A percentile compares a stretch with the other conserved stretches of the same genome.
Evolutionary conservation across 2,113 vertebrate species (phyloP).

Genomic region (Greenwoodochromis staneri): DNA sequence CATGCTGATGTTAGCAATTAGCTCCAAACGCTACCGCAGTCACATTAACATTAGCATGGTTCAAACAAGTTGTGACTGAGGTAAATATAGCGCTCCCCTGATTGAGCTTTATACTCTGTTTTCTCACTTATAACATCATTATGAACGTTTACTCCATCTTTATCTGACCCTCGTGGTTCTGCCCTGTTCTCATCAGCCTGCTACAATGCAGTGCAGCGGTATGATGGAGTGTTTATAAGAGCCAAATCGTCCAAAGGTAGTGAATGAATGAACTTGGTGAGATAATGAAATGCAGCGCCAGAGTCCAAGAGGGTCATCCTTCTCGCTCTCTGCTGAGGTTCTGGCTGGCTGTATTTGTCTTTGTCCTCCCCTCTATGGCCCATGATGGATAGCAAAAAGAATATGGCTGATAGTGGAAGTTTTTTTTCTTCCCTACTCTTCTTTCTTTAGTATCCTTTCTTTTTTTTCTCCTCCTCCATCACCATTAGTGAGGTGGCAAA

Average conservation of each 20-base stretch:
- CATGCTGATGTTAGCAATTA: background rate
- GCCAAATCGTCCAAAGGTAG: background rate
- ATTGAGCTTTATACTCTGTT: background rate
- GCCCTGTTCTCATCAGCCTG: background rate
- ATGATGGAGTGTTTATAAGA: slow-evolving; percentile 39
- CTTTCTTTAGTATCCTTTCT: slow-evolving; percentile 4
- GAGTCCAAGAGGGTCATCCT: slow-evolving; percentile 50
- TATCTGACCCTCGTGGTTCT: background rate
- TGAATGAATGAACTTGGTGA: slow-evolving; percentile 45
- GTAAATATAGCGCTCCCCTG: background rate
- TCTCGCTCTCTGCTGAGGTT: slow-evolving; percentile 45
- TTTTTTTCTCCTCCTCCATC: background rate
- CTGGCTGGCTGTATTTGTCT: slow-evolving; percentile 55
- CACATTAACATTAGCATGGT: background rate
- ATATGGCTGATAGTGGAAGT: slow-evolving; percentile 49
- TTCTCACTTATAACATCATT: background rate
- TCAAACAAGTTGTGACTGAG: background rate
- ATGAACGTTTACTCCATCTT: slow-evolving; percentile 5
- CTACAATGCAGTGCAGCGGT: background rate
- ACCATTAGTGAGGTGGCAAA: slow-evolving; percentile 44
- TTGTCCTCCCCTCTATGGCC: slow-evolving; percentile 60
- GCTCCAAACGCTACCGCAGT: background rate
- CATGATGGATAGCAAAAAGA: slow-evolving; percentile 64
- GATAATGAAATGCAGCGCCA: slow-evolving; percentile 55
- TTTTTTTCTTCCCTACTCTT: slow-evolving; percentile 14